These are phyloP conservation scores for Gallinago media DNA, from an alignment of 2,113 vertebrate genomes.

Conservation along the genomic window DNA sequence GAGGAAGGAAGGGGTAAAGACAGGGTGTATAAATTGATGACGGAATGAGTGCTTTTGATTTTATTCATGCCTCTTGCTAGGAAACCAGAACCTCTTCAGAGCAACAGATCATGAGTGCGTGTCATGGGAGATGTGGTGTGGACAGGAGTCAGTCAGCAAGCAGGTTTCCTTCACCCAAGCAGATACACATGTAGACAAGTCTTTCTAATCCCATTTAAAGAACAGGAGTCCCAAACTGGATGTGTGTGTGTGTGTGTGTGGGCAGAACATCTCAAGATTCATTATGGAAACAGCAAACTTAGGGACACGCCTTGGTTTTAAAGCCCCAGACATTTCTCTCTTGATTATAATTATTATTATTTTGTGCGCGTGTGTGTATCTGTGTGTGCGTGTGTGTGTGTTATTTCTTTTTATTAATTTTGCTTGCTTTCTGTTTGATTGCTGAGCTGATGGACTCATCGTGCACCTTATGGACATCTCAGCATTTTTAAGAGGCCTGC, in stretches of 20 bases:
- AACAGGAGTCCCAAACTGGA: not conserved
- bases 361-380: not conserved
- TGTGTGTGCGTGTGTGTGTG: not conserved
- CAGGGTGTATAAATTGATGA: not conserved
- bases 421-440: slow-evolving; percentile 42
- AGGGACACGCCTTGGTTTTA: slow-evolving; percentile 51
- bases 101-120: rapidly evolving
- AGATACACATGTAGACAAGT: not conserved
- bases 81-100: not conserved
- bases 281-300: not conserved
- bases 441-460: slow-evolving; percentile 52
- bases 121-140: not conserved
- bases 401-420: not conserved
- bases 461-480: slow-evolving; percentile 54
- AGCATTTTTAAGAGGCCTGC: slow-evolving; percentile 19
- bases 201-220: not conserved
- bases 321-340: slow-evolving; percentile 54
- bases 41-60: not conserved
- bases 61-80: not conserved
- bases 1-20: not conserved
- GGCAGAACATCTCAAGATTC: slow-evolving; percentile 18
- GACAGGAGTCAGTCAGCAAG: not conserved
- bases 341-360: slow-evolving; percentile 28
- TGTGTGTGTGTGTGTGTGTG: not conserved
- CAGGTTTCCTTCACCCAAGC: not conserved